These are phyloP conservation scores for Marmota flaviventris DNA, from an alignment of 2,113 vertebrate species.

Conservation along the genomic window DNA sequence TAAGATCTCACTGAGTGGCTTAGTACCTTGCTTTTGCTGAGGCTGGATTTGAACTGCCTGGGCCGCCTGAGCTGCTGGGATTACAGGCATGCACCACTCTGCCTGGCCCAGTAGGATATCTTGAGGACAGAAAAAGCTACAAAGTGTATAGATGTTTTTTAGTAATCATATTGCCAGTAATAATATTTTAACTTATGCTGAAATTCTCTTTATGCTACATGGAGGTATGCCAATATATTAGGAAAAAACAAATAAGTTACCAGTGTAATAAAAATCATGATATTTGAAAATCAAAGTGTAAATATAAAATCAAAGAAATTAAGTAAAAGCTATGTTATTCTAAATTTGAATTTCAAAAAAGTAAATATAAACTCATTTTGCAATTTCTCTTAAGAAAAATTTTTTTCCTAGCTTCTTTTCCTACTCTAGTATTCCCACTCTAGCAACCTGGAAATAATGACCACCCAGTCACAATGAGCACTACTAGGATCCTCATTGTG, in stretches of 20 bases:
- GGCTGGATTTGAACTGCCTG: too few species aligned
- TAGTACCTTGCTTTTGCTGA: too few species aligned
- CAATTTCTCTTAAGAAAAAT: background rate
- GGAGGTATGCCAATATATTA: background rate
- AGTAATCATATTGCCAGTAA: background rate
- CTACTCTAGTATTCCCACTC: background rate
- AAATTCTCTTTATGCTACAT: background rate
- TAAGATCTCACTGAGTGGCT: too few species aligned
- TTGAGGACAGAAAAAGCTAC: background rate
- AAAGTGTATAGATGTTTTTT: background rate
- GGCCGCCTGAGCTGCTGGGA: too few species aligned
- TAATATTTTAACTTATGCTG: background rate
- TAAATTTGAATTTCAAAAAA: conserved; percentile 37
- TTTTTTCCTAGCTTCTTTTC: background rate
- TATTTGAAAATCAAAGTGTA: background rate
- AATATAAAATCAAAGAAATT: background rate
- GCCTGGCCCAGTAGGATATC: background rate
- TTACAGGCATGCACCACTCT: too few species aligned
- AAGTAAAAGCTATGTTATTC: background rate
- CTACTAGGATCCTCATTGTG: background rate
- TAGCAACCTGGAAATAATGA: background rate
- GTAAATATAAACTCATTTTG: background rate
- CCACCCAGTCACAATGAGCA: background rate
- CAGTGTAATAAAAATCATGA: background rate
- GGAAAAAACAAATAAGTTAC: background rate